Evolutionary conservation across 1,140 invertebrate species (phyloP), one percentile per base, ranked within the genome.

Genomic region (Epicauta chinensis): DNA sequence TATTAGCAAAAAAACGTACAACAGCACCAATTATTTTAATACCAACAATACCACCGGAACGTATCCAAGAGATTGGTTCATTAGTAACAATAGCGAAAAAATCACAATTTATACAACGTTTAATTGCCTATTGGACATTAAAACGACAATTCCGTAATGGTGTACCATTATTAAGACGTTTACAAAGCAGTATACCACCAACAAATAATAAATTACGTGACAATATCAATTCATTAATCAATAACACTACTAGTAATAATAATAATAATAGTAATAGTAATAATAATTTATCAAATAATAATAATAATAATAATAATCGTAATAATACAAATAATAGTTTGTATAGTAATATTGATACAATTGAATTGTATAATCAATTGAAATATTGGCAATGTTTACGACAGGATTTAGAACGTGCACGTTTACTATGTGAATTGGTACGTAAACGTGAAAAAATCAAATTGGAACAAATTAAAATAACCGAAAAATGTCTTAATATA

Each of bases 61-160:
- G 86, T 12, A 85, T 93, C 23, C 82, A 87, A 39, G 89, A 93
- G 70, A 94, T 97, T 56, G 84, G 89, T 2, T 75, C 77, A 12
- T 68, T 83, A 56, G 79, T 89, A 5, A 73, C 71, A 30, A 74
- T 89, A 59, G 76, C 82, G 11, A 86, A 87, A 63, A 90, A 90
- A 53, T 87, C 86, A 39, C 84, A 90, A 57, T 87, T 98, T 64
- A 84, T 98, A 53, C 89, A 93, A 65, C 74, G 91, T 11, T 72
- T 97, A 2, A 87, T 93, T 38, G 87, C 89, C 0, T 93, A 91
- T 67, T 98, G 96, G 95, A 96, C 91, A 2, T 73, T 98, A 2
- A 98, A 98, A 69, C 69, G 96, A n/a, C 92, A 96, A 66, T 89
- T 89, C 49, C 72, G 96, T 39, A 97, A 97, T 74, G 97, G 97